Evolutionary conservation across 1,140 invertebrate genomes (phyloP).

Genomic region (Sweltsa coloradensis): DNA sequence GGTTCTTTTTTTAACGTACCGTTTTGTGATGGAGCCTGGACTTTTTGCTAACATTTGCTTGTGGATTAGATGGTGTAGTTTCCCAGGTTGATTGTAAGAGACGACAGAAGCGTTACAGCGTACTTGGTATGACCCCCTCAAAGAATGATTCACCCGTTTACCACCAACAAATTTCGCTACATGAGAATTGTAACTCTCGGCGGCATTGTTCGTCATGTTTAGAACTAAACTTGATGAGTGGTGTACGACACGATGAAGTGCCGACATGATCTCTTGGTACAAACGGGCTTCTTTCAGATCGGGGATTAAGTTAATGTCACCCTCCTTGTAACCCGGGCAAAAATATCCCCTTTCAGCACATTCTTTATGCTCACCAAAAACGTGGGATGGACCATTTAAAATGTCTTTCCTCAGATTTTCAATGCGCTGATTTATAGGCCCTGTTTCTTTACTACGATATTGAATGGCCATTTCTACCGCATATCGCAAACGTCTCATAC

Average conservation of each 20-base stretch:
- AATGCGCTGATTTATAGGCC: not conserved
- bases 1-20: too few relatives aligned
- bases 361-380: too few relatives aligned
- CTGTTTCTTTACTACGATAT: not conserved
- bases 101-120: not conserved
- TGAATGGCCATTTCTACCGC: not conserved
- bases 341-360: too few relatives aligned
- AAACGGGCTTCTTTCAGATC: too few relatives aligned
- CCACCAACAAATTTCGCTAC: not conserved
- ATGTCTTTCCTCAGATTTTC: too few relatives aligned
- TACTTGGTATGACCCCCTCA: not conserved
- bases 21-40: too few relatives aligned
- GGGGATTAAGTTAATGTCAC: too few relatives aligned
- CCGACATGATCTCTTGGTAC: not conserved
- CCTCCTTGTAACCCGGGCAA: too few relatives aligned
- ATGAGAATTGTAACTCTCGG: not conserved
- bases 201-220: not conserved
- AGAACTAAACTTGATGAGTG: not conserved
- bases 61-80: too few relatives aligned
- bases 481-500: not conserved
- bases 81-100: too few relatives aligned
- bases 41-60: too few relatives aligned
- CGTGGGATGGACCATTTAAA: too few relatives aligned
- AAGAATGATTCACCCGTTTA: not conserved
- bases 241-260: not conserved